Conservation (phyloP, 1,140 invertebrate genomes). For the Drosophila cardini region DNA sequence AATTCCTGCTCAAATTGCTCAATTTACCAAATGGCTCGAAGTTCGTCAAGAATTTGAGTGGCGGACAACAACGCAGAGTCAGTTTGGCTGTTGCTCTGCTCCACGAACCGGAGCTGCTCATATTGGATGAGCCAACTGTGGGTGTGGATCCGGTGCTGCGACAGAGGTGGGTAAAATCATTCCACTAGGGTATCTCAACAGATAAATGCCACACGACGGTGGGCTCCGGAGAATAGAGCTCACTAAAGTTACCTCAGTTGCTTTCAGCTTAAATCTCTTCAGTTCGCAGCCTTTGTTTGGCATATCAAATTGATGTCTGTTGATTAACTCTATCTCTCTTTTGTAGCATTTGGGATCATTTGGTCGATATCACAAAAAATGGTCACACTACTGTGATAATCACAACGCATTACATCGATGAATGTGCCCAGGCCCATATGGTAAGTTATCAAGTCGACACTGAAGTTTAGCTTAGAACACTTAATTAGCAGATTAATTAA, state of each 20-base stretch:
- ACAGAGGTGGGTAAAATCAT: constrained; percentile 87
- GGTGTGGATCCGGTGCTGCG: constrained; percentile 97
- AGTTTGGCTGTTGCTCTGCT: constrained; percentile 94
- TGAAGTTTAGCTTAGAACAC: no score
- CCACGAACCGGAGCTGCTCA: constrained; percentile 95
- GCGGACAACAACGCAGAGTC: constrained; percentile 95
- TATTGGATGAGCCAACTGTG: constrained; percentile 97
- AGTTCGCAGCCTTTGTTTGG: not conserved
- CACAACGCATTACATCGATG: constrained; percentile 99
- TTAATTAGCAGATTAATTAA: no score
- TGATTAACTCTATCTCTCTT: constrained; percentile 55
- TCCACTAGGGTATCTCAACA: constrained; percentile 47
- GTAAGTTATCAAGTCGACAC: no score
- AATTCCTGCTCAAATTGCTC: constrained; percentile 92
- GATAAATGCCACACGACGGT: not conserved
- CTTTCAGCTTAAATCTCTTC: not conserved
- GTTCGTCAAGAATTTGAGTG: constrained; percentile 93
- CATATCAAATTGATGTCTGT: constrained; percentile 6
- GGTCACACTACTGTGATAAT: constrained; percentile 97
- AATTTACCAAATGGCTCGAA: constrained; percentile 89
- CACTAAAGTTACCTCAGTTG: not conserved
- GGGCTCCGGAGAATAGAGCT: not conserved
- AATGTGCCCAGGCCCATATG: constrained; percentile 95
- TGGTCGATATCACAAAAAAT: constrained; percentile 94
- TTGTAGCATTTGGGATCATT: constrained; percentile 96